A percentile compares a stretch with the other conserved stretches of the same genome.
Conservation (phyloP, 1,140 invertebrate genomes). For the Neodiprion pinetum region DNA sequence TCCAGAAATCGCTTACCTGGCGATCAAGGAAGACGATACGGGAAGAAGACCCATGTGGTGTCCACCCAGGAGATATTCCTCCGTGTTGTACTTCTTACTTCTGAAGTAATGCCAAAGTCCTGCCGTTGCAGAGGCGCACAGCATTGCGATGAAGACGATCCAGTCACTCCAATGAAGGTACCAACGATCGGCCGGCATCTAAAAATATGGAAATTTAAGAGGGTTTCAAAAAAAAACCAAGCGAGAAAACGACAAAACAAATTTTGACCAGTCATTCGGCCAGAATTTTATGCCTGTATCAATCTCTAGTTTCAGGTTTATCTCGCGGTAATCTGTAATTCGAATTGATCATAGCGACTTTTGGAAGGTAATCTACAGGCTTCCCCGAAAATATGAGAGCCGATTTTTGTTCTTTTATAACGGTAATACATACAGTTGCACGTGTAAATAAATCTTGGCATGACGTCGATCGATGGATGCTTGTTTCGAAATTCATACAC, state of each 20-base stretch:
- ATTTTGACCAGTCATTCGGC: background rate
- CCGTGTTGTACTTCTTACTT: constrained; percentile 48
- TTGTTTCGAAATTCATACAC: no score
- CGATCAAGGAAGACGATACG: constrained; percentile 82
- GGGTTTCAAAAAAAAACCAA: background rate
- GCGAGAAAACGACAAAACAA: background rate
- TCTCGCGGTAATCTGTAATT: no score
- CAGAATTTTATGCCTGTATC: no score
- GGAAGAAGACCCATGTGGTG: constrained; percentile 77
- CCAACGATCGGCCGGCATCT: constrained; percentile 39
- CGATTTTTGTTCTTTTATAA: no score
- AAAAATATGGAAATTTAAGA: constrained; percentile 6
- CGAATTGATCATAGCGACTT: no score
- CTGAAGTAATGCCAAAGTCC: constrained; percentile 57
- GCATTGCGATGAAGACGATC: constrained; percentile 66
- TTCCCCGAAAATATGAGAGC: no score
- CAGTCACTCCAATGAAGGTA: constrained; percentile 66
- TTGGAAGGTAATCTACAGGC: no score
- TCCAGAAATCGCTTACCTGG: constrained; percentile 65
- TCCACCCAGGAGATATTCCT: constrained; percentile 78
- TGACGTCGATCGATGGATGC: no score
- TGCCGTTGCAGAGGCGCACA: constrained; percentile 60
- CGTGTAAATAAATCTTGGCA: no score
- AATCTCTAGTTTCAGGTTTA: no score
- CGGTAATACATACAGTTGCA: no score